Evolutionary conservation across 2,113 vertebrate genomes (phyloP), one percentile per base, ranked within the genome.

Genomic region (Euleptes europaea): DNA sequence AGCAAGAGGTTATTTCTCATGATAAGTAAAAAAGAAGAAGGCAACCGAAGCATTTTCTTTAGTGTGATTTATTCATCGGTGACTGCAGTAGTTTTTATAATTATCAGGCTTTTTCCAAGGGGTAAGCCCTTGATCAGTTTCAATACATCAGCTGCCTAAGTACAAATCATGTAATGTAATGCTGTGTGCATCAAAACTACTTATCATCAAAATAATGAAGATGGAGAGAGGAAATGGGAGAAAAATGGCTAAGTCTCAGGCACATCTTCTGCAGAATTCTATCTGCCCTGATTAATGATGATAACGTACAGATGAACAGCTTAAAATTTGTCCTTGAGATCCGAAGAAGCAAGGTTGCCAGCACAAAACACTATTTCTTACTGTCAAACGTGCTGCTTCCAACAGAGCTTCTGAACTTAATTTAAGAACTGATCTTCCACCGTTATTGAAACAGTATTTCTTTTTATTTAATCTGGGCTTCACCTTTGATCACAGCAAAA

Each of bases 371-470:
- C 14, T 88, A 76, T 94, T 93, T 95, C 88, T 90, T 87, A 70
- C 83, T 35, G 2, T 74, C 83, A 82, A 87, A 88, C 38, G 1
- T 2, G 14, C 60, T 88, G 38, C 88, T 84, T 85, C 81, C 6
- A 83, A 81, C 82, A 88, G 21, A 57, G 83, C 35, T 78, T 60
- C 83, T 70, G 66, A 84, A 70, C 75, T 84, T 78, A 78, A 84
- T 85, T 74, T 80, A 88, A 54, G 49, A 74, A 17, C n/a, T 40
- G 88, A 90, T 93, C 88, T 26, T 85, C 88, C 54, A 74, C 14
- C 69, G 26, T 86, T 86, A 82, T 85, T 90, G 87, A 87, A 92
- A 92, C 86, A 88, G 87, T 91, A 93, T 93, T 95, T 95, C 91
- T 94, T 92, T 72, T 67, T 86, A 89, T 91, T 93, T 92, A 91